Evolutionary conservation across 2,113 vertebrate genomes (phyloP).

Genomic region (Alexandromys fortis): DNA sequence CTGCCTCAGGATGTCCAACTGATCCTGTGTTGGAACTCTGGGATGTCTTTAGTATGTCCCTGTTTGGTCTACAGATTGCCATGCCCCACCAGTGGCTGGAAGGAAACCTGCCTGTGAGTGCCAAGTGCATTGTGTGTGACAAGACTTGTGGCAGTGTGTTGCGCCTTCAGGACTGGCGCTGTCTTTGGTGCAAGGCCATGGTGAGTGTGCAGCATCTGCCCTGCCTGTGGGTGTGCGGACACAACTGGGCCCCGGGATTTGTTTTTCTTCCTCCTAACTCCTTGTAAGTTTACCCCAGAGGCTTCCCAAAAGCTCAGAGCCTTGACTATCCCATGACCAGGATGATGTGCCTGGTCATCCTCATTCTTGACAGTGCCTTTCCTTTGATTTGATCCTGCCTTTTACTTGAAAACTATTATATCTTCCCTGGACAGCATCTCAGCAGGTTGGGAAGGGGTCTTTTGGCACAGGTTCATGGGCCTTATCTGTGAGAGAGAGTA

Average conservation of each 20-base stretch:
- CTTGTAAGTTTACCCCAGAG: background rate
- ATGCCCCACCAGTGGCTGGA: slow-evolving; percentile 99
- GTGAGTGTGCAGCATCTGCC: slow-evolving; percentile 83
- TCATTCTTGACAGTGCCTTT: background rate
- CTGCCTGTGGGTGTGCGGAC: too few relatives aligned
- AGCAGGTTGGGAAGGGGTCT: background rate
- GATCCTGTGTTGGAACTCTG: background rate
- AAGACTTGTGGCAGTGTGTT: slow-evolving; percentile 97
- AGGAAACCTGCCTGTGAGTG: slow-evolving; percentile 96
- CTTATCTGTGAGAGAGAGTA: background rate
- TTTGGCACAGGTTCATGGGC: background rate
- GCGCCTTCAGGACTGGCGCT: slow-evolving; percentile 97
- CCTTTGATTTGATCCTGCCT: background rate
- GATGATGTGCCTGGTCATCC: background rate
- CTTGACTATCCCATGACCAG: background rate
- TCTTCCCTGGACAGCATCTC: background rate
- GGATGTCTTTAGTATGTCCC: background rate
- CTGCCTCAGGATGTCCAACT: background rate
- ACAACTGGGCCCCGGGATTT: too few relatives aligned
- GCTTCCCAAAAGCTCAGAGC: background rate
- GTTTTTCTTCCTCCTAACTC: background rate
- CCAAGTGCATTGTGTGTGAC: slow-evolving; percentile 96
- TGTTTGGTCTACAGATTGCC: slow-evolving; percentile 88
- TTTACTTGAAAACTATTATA: background rate
- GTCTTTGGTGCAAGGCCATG: slow-evolving; percentile 99